These are phyloP conservation scores for Phortica okadai DNA, from an alignment of 2,888 invertebrate genomes.

Conservation along the genomic window DNA sequence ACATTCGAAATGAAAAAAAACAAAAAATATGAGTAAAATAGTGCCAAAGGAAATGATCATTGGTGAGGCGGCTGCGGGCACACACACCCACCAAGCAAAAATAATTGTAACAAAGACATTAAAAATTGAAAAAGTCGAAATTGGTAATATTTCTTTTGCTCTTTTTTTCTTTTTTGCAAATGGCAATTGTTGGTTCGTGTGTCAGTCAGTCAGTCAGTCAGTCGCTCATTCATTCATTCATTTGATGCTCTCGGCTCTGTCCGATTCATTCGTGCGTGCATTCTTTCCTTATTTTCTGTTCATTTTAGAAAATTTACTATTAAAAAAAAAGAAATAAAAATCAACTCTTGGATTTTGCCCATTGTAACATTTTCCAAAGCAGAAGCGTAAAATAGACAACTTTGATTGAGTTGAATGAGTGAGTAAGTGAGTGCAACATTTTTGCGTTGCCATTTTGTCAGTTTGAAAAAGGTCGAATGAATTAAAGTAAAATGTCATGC, in stretches of 20 bases:
- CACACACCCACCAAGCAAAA: slow-evolving; percentile 44
- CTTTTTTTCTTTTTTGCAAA: slow-evolving; percentile 6
- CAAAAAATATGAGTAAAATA: background rate
- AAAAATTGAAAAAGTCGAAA: slow-evolving; percentile 50
- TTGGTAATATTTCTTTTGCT: slow-evolving; percentile 34
- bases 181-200: slow-evolving; percentile 3
- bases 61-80: slow-evolving; percentile 9
- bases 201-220: slow-evolving; percentile 15
- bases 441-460: slow-evolving; percentile 38
- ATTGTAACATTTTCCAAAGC: slow-evolving; percentile 2
- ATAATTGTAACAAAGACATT: slow-evolving; percentile 61
- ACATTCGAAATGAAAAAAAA: background rate
- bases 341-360: slow-evolving; percentile 11
- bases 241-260: background rate
- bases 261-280: background rate
- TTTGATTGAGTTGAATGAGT: slow-evolving; percentile 39
- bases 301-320: background rate
- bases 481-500: slow-evolving; percentile 31
- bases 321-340: background rate
- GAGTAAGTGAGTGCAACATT: slow-evolving; percentile 39
- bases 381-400: slow-evolving; percentile 22
- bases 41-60: background rate
- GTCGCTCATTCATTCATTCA: slow-evolving; percentile 14
- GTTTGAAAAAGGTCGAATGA: slow-evolving; percentile 38
- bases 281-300: background rate